Evolutionary conservation across 2,113 vertebrate species (phyloP), one percentile per base, ranked within the genome.

Genomic region (Lepus timidus): DNA sequence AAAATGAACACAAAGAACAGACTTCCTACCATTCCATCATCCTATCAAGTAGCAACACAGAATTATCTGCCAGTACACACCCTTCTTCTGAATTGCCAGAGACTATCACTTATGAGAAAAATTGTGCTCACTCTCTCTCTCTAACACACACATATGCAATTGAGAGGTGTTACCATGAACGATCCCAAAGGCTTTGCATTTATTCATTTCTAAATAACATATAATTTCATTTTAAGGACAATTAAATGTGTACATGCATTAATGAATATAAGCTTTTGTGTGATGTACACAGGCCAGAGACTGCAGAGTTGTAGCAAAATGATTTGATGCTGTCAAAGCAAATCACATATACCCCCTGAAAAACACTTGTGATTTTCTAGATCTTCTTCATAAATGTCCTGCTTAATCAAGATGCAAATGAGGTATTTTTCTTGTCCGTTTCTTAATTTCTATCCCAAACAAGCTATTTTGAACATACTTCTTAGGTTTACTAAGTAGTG

Each of bases 161-260:
- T 33, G 27, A 96, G 79, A 76, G 29, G 92, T 95, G 81, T 81
- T 62, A 76, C 87, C 25, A 84, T 67, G 80, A 95, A 86, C 36
- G 86, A 89, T 79, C 74, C 91, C 93, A 82, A 88, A 58, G 55
- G 22, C 33, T 82, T 52, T 85, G n/a, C 88, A 88, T 96, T 75
- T 62, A 83, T 92, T 97, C 78, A 93, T 92, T 93, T 93, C 76
- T 93, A 93, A 96, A 84, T 86, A 75, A 51, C 71, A 92, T 39
- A 83, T 81, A 89, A 94, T 78, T 95, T 94, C 68, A 97, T 86
- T 88, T 92, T 93, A 95, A 95, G 93, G 44, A 80, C 52, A 97
- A 94, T 88, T 95, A 94, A 88, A 80, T 92, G 80, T 58, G 33
- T n/a, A 76, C 71, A 90, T 88, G 68, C 85, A 86, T 80, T 96